phyloP scores from a whole-genome alignment of 30 jellyfish, hydroid and myxozoan genomes.

The Cassiopea andromeda region DNA sequence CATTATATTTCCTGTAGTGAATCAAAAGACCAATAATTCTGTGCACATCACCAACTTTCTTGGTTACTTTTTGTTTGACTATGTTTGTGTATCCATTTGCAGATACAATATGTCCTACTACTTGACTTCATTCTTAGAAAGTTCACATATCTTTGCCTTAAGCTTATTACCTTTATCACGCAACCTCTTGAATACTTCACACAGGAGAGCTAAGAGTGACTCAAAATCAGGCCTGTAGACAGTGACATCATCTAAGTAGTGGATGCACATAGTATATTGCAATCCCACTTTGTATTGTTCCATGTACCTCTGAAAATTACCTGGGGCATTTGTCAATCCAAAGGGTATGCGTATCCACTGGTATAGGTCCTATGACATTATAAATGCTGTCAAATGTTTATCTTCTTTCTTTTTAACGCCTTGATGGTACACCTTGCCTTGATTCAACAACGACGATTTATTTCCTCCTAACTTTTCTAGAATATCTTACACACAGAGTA shows the following conservation, averaged over 20 bases:
- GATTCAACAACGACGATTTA: conserved; percentile 40
- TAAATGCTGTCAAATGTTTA: background rate
- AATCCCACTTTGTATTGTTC: background rate
- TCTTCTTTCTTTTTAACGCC: background rate
- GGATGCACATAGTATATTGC: background rate
- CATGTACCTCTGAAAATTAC: background rate
- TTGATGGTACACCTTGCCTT: conserved; percentile 24
- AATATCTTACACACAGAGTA: conserved; percentile 32
- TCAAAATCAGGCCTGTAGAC: background rate
- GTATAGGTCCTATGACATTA: background rate
- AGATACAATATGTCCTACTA: conserved; percentile 11
- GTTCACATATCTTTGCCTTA: conserved; percentile 20
- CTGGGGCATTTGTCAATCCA: conserved; percentile 14
- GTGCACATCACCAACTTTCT: conserved; percentile 44
- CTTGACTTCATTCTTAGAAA: conserved; percentile 25
- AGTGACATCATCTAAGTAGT: background rate
- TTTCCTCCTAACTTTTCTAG: conserved; percentile 36
- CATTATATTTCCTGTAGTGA: conserved; percentile 20
- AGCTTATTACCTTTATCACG: background rate
- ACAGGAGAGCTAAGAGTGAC: background rate
- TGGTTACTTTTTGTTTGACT: conserved; percentile 12
- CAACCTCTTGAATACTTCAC: background rate
- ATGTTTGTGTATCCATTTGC: conserved; percentile 37
- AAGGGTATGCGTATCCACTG: background rate
- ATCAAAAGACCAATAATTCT: conserved; percentile 19